Evolutionary conservation across 2,888 invertebrate genomes (phyloP), one percentile per base, ranked within the genome.

Genomic region (Dysmachus trigonus): DNA sequence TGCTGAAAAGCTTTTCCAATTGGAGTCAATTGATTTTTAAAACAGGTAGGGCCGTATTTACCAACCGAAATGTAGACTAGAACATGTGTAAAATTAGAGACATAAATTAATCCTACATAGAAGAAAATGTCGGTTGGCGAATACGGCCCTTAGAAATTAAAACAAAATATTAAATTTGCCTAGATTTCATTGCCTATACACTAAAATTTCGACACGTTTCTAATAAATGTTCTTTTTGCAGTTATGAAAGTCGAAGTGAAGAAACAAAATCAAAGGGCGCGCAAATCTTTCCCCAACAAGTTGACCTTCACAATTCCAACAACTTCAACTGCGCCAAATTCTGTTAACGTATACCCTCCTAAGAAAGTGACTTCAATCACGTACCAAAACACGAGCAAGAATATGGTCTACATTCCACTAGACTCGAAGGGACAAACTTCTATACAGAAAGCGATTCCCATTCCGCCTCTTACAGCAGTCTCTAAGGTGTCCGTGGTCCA

Each of bases 351-450:
- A 6, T 71, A n/a, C 3, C 71, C 71, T 22, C 13, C 33, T 8
- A 53, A 81, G 8, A 62, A 31, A 33, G 33, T 62, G 6, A 31
- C 81, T 8, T 53, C 81, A 62, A 81, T 85, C 18, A 87, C 86
- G 73, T 38, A 81, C 3, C 88, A 88, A 18, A 88, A 87, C 86
- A 33, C 86, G 62, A 72, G 87, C 87, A 88, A 90, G 7, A 91
- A 90, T 81, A 92, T 92, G 92, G 92, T 92, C 1, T 90, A 91
- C 31, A 92, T 92, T 89, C 92, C 92, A 6, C 86, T 90, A n/a
- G 90, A 91, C 77, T 86, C 86, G 22, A 87, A 71, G 10, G 71
- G 22, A 18, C 41, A 77, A 31, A 71, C 79, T 38, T 41, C 85
- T 30, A 62, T 85, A 41, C 79, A 85, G 27, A 87, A 87, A 72